These are phyloP conservation scores for Bathynomus jamesi DNA, from an alignment of 1,140 invertebrate species.

Conservation along the genomic window DNA sequence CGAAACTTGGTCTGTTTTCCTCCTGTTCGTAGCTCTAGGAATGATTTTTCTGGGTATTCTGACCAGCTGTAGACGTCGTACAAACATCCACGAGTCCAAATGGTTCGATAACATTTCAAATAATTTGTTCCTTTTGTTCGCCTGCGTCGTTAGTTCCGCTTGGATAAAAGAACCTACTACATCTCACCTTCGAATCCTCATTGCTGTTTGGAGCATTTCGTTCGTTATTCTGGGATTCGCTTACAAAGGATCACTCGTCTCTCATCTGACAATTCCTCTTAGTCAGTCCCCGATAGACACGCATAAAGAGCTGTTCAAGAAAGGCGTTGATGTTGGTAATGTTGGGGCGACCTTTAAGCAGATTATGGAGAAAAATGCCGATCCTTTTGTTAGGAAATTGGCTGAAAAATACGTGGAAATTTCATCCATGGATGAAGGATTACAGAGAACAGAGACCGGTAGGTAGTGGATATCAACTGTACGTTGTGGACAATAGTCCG, in stretches of 20 bases:
- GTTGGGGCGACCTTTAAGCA: constrained; percentile 22
- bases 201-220: constrained; percentile 18
- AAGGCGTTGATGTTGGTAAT: constrained; percentile 17
- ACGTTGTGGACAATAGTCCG: too few relatives aligned
- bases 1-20: too few relatives aligned
- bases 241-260: constrained; percentile 23
- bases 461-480: neutral
- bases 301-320: constrained; percentile 21
- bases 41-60: too few relatives aligned
- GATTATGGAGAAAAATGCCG: constrained; percentile 26
- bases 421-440: constrained; percentile 9
- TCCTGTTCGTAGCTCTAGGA: too few relatives aligned
- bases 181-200: constrained; percentile 13
- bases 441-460: constrained; percentile 10
- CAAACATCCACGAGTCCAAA: too few relatives aligned
- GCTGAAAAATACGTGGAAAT: constrained; percentile 14
- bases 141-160: too few relatives aligned
- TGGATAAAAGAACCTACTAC: too few relatives aligned
- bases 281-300: constrained; percentile 20
- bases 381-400: constrained; percentile 11
- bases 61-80: too few relatives aligned
- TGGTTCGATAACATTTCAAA: too few relatives aligned
- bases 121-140: too few relatives aligned
- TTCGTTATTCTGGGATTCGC: constrained; percentile 23
- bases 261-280: constrained; percentile 17